These are phyloP conservation scores for Moxostoma hubbsi DNA, from an alignment of 2,797 vertebrate species.

Conservation along the genomic window DNA sequence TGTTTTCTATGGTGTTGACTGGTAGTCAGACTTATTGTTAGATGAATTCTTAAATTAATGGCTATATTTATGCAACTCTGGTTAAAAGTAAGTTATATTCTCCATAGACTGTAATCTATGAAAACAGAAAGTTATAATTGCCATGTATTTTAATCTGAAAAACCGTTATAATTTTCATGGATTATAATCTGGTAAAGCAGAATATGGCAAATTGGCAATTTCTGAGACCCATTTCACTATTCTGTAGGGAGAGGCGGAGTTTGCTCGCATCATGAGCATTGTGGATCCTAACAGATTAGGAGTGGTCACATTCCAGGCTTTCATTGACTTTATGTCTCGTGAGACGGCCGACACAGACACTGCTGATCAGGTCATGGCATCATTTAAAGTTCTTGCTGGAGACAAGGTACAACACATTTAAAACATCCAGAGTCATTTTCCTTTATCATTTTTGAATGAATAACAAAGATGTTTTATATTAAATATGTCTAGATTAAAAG, in stretches of 20 bases:
- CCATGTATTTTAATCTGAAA: too few species aligned
- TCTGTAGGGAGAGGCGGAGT: conserved; percentile 93
- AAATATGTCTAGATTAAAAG: too few species aligned
- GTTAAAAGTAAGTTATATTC: not conserved
- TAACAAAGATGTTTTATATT: not conserved
- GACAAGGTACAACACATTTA: conserved; percentile 85
- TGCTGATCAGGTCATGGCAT: conserved; percentile 97
- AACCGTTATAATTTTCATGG: not conserved
- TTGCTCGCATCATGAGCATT: conserved; percentile 97
- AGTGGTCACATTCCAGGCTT: conserved; percentile 96
- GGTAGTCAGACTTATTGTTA: too few species aligned
- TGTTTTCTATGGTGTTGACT: too few species aligned
- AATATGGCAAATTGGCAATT: not conserved
- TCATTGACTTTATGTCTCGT: conserved; percentile 99
- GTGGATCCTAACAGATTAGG: conserved; percentile 96
- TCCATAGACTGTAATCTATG: not conserved
- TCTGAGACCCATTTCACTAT: conserved; percentile 31
- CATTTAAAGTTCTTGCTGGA: conserved; percentile 97
- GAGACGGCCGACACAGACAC: conserved; percentile 97
- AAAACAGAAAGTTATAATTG: not conserved
- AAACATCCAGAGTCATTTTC: not conserved
- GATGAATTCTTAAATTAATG: too few species aligned
- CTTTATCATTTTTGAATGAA: not conserved
- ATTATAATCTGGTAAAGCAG: not conserved
- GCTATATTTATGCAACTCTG: too few species aligned